Percentiles rank a stretch among this genome's conserved stretches.
phyloP scores from a whole-genome alignment of 2,888 invertebrate species.

The Pseudococcus jackbeardsleyi region DNA sequence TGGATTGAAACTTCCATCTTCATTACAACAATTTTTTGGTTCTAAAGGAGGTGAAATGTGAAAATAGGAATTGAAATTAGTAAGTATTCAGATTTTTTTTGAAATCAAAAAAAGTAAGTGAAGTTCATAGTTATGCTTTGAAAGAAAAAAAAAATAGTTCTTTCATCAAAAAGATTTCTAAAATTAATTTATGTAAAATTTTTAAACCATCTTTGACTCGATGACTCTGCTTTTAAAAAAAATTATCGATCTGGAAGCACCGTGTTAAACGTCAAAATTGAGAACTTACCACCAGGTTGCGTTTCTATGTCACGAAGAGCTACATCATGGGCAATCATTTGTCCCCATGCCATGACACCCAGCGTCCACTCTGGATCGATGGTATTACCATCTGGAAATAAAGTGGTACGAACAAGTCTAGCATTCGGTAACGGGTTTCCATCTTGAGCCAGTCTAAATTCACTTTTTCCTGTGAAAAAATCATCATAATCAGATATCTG shows the following conservation, averaged over 20 bases:
- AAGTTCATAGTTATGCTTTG: no score
- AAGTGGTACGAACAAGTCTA: slow-evolving; percentile 76
- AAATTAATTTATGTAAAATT: no score
- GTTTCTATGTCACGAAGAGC: slow-evolving; percentile 60
- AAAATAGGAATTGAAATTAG: neutral
- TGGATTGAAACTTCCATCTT: slow-evolving; percentile 69
- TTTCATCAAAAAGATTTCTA: neutral
- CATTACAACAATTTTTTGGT: slow-evolving; percentile 69
- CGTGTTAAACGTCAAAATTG: no score
- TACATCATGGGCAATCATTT: slow-evolving; percentile 84
- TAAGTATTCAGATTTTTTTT: neutral
- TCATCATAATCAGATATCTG: no score
- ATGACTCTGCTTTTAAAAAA: no score
- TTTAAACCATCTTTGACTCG: no score
- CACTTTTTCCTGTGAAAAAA: slow-evolving; percentile 62
- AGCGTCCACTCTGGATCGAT: slow-evolving; percentile 79
- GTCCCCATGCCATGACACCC: slow-evolving; percentile 84
- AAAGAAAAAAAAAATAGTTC: neutral
- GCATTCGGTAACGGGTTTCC: slow-evolving; percentile 80
- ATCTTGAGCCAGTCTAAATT: slow-evolving; percentile 75
- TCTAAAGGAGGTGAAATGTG: slow-evolving; percentile 29
- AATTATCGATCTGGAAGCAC: no score
- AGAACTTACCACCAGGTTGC: slow-evolving; percentile 49
- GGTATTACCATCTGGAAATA: slow-evolving; percentile 80
- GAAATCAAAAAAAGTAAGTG: neutral